Evolutionary conservation across 2,113 vertebrate genomes (phyloP).

Genomic region (Pyrgilauda ruficollis): DNA sequence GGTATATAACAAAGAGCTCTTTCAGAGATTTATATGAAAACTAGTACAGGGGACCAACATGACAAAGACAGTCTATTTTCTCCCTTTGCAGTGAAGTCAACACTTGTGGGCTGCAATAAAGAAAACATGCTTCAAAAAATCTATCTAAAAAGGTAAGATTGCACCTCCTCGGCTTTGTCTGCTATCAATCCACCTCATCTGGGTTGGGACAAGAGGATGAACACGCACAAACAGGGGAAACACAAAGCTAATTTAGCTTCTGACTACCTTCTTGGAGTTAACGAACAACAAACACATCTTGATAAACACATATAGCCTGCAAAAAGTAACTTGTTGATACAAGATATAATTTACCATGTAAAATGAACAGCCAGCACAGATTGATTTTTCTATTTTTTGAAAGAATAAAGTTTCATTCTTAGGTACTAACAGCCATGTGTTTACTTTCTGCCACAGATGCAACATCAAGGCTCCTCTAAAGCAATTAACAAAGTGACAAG

Average conservation of each 20-base stretch:
- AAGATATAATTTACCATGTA: not conserved
- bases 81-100: not conserved
- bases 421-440: not conserved
- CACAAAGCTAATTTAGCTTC: not conserved
- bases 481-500: slow-evolving; percentile 11
- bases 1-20: not conserved
- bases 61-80: not conserved
- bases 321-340: not conserved
- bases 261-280: not conserved
- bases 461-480: not conserved
- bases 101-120: not conserved
- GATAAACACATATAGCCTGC: not conserved
- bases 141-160: not conserved
- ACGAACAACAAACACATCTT: not conserved
- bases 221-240: not conserved
- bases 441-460: not conserved
- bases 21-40: not conserved
- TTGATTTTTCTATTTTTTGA: not conserved
- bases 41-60: not conserved
- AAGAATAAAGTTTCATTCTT: not conserved
- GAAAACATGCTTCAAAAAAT: not conserved
- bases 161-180: not conserved
- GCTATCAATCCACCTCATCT: not conserved
- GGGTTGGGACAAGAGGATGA: not conserved
- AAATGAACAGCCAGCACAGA: not conserved